Evolutionary conservation across 2,888 invertebrate species (phyloP).

Genomic region (Oscheius onirici): DNA sequence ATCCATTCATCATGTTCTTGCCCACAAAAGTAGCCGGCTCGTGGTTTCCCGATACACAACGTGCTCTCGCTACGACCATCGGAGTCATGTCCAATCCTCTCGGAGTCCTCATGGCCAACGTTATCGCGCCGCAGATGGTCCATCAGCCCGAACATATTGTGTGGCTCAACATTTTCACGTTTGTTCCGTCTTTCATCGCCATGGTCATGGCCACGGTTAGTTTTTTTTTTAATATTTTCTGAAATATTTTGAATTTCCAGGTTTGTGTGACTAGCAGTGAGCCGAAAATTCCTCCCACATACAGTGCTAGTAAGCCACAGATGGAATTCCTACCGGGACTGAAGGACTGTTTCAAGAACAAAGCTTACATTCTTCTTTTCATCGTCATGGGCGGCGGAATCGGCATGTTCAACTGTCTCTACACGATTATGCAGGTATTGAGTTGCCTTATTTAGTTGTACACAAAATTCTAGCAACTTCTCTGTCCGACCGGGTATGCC

Average conservation of each 20-base stretch:
- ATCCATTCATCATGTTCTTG: conserved; percentile 75
- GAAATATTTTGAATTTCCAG: conserved; percentile 37
- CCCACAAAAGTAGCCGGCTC: conserved; percentile 74
- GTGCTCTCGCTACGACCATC: conserved; percentile 74
- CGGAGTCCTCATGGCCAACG: conserved; percentile 67
- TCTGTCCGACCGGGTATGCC: conserved; percentile 75
- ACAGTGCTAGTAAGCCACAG: conserved; percentile 62
- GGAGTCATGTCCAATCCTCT: conserved; percentile 71
- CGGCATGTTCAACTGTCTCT: conserved; percentile 72
- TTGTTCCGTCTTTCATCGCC: conserved; percentile 58
- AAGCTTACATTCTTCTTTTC: conserved; percentile 65
- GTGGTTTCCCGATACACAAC: conserved; percentile 73
- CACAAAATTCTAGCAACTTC: conserved; percentile 70
- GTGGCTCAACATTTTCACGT: conserved; percentile 65
- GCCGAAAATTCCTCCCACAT: conserved; percentile 69
- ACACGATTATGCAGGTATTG: conserved; percentile 68
- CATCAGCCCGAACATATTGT: conserved; percentile 55
- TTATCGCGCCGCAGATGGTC: conserved; percentile 66
- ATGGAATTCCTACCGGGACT: conserved; percentile 66
- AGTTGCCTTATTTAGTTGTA: neutral
- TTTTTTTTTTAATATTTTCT: neutral
- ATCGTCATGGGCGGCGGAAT: conserved; percentile 71
- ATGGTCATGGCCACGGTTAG: conserved; percentile 50
- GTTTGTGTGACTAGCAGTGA: conserved; percentile 66
- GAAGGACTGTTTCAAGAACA: conserved; percentile 60